Conservation (phyloP, 2,113 vertebrate genomes). For the Promerops cafer region DNA sequence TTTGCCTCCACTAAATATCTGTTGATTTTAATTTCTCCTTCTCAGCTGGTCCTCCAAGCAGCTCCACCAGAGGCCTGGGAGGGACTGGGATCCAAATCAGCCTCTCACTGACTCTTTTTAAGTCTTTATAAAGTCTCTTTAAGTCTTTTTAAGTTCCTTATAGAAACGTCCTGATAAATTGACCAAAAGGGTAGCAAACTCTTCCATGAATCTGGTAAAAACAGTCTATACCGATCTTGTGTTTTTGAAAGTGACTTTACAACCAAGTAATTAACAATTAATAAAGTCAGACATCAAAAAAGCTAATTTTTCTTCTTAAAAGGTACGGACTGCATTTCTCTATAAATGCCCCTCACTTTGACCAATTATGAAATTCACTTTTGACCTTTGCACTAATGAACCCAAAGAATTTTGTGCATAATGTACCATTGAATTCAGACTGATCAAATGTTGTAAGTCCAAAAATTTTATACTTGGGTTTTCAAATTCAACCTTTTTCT, state of each 20-base stretch:
- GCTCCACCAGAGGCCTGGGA: not conserved
- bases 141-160: too few relatives aligned
- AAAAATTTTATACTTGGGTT: not conserved
- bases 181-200: not conserved
- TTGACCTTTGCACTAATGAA: not conserved
- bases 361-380: not conserved
- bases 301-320: not conserved
- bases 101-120: not conserved
- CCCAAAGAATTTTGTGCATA: not conserved
- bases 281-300: not conserved
- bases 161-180: not conserved
- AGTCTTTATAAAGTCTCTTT: too few relatives aligned
- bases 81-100: not conserved
- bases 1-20: not conserved
- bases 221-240: not conserved
- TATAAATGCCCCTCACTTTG: not conserved
- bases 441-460: conserved; percentile 18
- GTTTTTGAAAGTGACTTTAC: not conserved
- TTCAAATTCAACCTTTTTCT: conserved; percentile 33
- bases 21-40: not conserved
- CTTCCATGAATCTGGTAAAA: not conserved
- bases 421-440: conserved; percentile 8
- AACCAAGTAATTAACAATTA: not conserved
- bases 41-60: not conserved
- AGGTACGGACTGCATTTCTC: not conserved